A percentile compares a stretch with the other conserved stretches of the same genome.
Conservation (phyloP, 1,140 invertebrate species). For the Drosophila sucinea region DNA sequence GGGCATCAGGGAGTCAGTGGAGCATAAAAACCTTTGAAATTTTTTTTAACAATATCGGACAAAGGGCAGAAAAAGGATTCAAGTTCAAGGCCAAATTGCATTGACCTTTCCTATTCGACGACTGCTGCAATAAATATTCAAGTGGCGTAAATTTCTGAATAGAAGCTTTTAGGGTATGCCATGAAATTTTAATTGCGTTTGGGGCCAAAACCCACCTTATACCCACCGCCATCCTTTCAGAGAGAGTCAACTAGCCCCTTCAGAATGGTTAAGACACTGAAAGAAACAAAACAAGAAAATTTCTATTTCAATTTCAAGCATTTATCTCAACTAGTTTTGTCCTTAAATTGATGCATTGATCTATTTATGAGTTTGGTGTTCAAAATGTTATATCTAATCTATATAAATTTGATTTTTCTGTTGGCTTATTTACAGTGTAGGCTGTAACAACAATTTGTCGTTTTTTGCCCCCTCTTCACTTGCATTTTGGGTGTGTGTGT, state of each 20-base stretch:
- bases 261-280: background rate
- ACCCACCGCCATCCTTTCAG: background rate
- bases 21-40: constrained; percentile 41
- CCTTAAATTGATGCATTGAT: too few relatives aligned
- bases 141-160: constrained; percentile 32
- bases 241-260: background rate
- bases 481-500: background rate
- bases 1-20: constrained; percentile 23
- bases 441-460: constrained; percentile 41
- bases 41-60: constrained; percentile 7
- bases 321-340: too few relatives aligned
- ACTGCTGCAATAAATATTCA: constrained; percentile 52
- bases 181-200: constrained; percentile 72
- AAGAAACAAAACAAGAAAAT: background rate
- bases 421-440: background rate
- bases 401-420: too few relatives aligned
- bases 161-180: constrained; percentile 41
- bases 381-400: too few relatives aligned
- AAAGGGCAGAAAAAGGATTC: constrained; percentile 45
- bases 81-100: constrained; percentile 62
- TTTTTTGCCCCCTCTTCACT: background rate
- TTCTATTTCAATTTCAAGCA: background rate
- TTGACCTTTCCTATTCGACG: constrained; percentile 43
- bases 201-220: constrained; percentile 21
- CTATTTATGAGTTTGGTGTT: too few relatives aligned